These are phyloP conservation scores for Montipora sp. DNA, from an alignment of 64 coral and sea anemone species.

Conservation along the genomic window DNA sequence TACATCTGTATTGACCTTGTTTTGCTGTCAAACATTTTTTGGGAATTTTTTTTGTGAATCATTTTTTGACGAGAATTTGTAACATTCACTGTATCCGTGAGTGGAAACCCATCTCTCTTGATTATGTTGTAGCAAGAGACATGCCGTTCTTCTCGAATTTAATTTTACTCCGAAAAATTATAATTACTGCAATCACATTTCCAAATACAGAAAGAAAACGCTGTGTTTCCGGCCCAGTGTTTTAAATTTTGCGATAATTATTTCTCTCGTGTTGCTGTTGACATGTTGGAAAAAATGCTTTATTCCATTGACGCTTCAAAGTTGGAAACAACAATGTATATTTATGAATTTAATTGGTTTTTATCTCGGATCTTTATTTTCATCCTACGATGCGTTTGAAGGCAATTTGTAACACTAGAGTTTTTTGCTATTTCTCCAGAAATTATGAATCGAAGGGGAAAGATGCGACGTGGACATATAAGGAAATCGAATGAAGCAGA, in stretches of 20 bases:
- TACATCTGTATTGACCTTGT: not conserved
- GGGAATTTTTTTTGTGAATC: not conserved
- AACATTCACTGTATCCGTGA: not conserved
- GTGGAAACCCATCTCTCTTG: not conserved
- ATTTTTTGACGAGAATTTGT: not conserved
- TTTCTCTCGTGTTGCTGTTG: not conserved
- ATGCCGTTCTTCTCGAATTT: not conserved
- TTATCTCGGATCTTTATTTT: not conserved
- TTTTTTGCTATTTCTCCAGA: not conserved
- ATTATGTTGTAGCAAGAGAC: not conserved
- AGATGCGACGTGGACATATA: slow-evolving; percentile 6
- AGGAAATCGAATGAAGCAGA: slow-evolving; percentile 16
- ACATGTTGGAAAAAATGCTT: not conserved
- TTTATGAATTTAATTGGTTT: slow-evolving; percentile 28
- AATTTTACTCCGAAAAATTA: slow-evolving; percentile 12
- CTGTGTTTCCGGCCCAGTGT: not conserved
- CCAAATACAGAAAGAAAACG: not conserved
- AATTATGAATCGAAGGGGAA: slow-evolving; percentile 36
- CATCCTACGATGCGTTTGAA: not conserved
- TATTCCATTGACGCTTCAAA: not conserved
- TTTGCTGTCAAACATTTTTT: slow-evolving; percentile 19
- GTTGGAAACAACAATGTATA: slow-evolving; percentile 26
- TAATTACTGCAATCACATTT: not conserved
- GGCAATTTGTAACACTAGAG: not conserved
- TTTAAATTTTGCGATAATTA: not conserved